Evolutionary conservation across 2,797 vertebrate species (phyloP).

Genomic region (Serranus cabrilla): DNA sequence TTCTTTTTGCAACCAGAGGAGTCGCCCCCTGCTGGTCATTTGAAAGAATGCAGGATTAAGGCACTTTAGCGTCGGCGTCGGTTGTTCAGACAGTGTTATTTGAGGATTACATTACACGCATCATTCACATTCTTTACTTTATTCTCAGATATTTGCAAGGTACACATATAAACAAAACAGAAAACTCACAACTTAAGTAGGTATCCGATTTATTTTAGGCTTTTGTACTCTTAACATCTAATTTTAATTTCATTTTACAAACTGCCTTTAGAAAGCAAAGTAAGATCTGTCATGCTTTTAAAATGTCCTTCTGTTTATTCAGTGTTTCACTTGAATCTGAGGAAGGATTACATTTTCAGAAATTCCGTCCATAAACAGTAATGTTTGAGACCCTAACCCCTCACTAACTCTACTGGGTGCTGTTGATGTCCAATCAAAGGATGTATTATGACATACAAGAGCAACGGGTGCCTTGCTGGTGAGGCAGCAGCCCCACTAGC

Average conservation of each 20-base stretch:
- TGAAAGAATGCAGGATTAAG: constrained; percentile 8
- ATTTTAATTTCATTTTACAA: background rate
- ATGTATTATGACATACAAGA: constrained; percentile 1
- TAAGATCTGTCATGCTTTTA: no score
- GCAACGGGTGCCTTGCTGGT: constrained; percentile 2
- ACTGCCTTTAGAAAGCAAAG: background rate
- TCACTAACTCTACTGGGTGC: background rate
- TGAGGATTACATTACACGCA: no score
- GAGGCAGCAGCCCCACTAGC: background rate
- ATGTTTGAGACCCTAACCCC: no score
- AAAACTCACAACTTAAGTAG: no score
- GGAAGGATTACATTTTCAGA: background rate
- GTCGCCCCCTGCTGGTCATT: background rate
- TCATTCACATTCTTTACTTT: no score
- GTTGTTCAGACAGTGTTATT: no score
- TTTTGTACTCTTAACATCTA: background rate
- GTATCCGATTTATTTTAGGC: no score
- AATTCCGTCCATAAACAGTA: no score
- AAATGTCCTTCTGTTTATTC: background rate
- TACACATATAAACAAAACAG: no score
- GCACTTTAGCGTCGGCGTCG: no score
- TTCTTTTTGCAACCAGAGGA: background rate
- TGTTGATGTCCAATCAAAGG: background rate
- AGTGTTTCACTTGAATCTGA: background rate
- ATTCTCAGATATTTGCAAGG: no score